These are phyloP conservation scores for Macroteleia sp. DNA, from an alignment of 2,888 invertebrate genomes.

Conservation along the genomic window DNA sequence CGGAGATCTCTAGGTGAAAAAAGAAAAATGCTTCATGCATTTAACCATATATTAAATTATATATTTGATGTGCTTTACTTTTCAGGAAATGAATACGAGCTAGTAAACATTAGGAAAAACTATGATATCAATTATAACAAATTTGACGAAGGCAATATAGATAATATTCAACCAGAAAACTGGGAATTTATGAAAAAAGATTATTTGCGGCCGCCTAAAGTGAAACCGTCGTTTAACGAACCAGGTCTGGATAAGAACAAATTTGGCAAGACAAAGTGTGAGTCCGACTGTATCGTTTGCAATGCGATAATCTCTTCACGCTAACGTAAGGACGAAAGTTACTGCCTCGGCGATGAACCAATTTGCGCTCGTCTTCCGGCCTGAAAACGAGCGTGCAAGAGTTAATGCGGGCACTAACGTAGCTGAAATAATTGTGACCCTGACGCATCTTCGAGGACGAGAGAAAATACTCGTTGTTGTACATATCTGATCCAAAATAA, in stretches of 20 bases:
- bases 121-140: slow-evolving; percentile 18
- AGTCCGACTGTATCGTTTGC: slow-evolving; percentile 3
- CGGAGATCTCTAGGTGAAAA: no score
- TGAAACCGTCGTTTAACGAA: background rate
- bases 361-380: slow-evolving; percentile 38
- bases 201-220: slow-evolving; percentile 6
- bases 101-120: slow-evolving; percentile 15
- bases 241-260: background rate
- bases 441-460: slow-evolving; percentile 74
- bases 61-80: no score
- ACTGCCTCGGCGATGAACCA: slow-evolving; percentile 30
- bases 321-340: slow-evolving; percentile 22
- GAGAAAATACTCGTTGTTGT: slow-evolving; percentile 39
- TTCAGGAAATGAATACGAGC: slow-evolving; percentile 9
- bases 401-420: slow-evolving; percentile 56
- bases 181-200: slow-evolving; percentile 14
- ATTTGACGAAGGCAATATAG: background rate
- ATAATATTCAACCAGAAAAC: background rate
- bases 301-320: slow-evolving; percentile 23
- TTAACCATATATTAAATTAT: no score
- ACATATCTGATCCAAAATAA: slow-evolving; percentile 54
- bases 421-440: slow-evolving; percentile 77
- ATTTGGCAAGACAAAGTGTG: slow-evolving; percentile 43
- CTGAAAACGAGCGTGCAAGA: slow-evolving; percentile 19
- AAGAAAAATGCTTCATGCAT: no score